phyloP scores from a whole-genome alignment of 2,888 invertebrate genomes.

The Thera britannica region DNA sequence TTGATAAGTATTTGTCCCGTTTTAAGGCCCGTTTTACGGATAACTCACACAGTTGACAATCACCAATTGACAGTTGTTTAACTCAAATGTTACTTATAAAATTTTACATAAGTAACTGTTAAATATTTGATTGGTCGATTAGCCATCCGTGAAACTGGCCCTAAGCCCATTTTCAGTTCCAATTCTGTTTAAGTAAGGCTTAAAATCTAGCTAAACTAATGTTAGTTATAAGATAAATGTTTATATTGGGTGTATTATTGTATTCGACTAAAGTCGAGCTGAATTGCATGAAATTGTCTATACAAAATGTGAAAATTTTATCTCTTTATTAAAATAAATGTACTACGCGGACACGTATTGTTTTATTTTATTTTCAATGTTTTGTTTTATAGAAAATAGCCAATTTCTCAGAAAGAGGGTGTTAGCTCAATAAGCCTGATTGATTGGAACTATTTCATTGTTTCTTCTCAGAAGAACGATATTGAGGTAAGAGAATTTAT shows the following conservation, averaged over 20 bases:
- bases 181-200: conserved; percentile 4
- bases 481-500: no score
- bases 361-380: conserved; percentile 34
- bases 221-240: conserved; percentile 56
- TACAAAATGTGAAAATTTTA: conserved; percentile 82
- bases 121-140: no score
- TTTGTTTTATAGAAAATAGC: not conserved
- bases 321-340: conserved; percentile 82
- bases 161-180: not conserved
- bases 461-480: no score
- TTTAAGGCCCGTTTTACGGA: no score
- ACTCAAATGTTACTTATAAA: no score
- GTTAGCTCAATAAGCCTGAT: not conserved
- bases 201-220: conserved; percentile 45
- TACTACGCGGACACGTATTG: conserved; percentile 77
- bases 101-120: no score
- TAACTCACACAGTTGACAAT: no score
- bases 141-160: no score
- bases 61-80: no score
- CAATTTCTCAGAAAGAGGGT: not conserved
- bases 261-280: conserved; percentile 60
- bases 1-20: conserved; percentile 1
- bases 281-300: conserved; percentile 73
- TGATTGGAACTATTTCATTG: no score
- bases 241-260: conserved; percentile 63